Base-by-base conservation (phyloP, 2,888 invertebrate species). In the Caenorhabditis zanzibari region DNA sequence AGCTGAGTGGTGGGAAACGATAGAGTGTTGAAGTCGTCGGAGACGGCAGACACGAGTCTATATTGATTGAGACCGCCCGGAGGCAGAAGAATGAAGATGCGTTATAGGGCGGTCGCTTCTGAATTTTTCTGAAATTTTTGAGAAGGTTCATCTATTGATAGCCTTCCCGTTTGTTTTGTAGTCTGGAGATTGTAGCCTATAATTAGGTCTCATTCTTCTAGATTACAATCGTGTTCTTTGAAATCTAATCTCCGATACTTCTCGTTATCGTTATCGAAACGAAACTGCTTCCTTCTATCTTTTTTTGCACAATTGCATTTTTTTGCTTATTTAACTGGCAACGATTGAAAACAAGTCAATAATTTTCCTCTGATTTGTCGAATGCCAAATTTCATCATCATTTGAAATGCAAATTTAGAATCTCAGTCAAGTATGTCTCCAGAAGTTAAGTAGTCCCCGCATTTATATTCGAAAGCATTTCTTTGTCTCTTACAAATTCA, bases 21-120 rank as follows among this genome's bases (percentile, higher is more conserved):
- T 28, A 66, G 63, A 80, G 72, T 66, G 66, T 38, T 22, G 56
- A 38, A 26, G 56, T 47, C 38, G 44, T 35, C 9, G 22, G 72
- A 80, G 79, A 47, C 44, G 47, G 16, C 56, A 79, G 79, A 64
- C 71, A 64, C 14, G 41, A 9, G 64, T 35, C 38, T 38, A 47
- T 77, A 77, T 77, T 77, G 77, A 77, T 77, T 24, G 71, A 32
- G 32, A 32, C 69, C 77, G 77, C 77, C 77, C 77, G 61, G 54
- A 52, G 54, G 32, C 58, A 69, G 56, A 64, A 63, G 61, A 54
- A 26, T 28, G 63, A 59, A 66, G 49, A 54, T 49, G 49, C 58
- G 24, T 59, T 61, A n/a, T n/a, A n/a, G 44, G 71, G 71, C 61
- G 69, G 66, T 1, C 49, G 26, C 3, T 69, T 19, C 59, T 72